These are phyloP conservation scores for Ophion ventricosus DNA, from an alignment of 2,888 invertebrate genomes.

Conservation along the genomic window DNA sequence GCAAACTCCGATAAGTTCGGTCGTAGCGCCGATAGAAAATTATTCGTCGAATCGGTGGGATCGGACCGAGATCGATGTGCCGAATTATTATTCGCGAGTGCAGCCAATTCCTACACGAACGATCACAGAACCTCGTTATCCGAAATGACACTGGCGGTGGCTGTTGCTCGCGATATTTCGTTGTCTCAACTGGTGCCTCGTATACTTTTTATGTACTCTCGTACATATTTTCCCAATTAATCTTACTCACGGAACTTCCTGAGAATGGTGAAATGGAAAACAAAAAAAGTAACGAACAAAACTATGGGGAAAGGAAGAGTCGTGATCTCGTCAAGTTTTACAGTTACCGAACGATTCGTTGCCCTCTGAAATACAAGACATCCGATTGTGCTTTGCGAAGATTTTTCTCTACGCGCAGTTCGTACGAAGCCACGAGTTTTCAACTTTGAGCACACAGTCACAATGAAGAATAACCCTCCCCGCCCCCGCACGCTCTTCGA, in stretches of 20 bases:
- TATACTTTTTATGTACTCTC: conserved; percentile 77
- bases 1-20: conserved; percentile 69
- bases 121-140: conserved; percentile 73
- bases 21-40: conserved; percentile 73
- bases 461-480: neutral
- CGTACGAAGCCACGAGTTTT: neutral
- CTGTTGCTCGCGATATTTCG: conserved; percentile 75
- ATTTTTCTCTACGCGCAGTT: neutral
- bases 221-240: conserved; percentile 74
- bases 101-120: conserved; percentile 71
- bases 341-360: neutral
- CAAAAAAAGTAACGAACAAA: neutral
- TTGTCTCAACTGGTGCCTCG: conserved; percentile 79
- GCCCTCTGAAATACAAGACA: neutral
- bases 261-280: conserved; percentile 19
- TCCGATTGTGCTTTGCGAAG: neutral
- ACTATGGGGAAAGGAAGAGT: neutral
- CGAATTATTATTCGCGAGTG: conserved; percentile 62
- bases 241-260: conserved; percentile 71
- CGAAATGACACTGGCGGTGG: conserved; percentile 79
- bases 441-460: neutral
- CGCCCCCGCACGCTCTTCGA: neutral
- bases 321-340: neutral
- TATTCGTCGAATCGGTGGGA: conserved; percentile 76
- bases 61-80: conserved; percentile 69